Evolutionary conservation across 2,888 invertebrate species (phyloP).

Genomic region (Tolmerus cingulatus): DNA sequence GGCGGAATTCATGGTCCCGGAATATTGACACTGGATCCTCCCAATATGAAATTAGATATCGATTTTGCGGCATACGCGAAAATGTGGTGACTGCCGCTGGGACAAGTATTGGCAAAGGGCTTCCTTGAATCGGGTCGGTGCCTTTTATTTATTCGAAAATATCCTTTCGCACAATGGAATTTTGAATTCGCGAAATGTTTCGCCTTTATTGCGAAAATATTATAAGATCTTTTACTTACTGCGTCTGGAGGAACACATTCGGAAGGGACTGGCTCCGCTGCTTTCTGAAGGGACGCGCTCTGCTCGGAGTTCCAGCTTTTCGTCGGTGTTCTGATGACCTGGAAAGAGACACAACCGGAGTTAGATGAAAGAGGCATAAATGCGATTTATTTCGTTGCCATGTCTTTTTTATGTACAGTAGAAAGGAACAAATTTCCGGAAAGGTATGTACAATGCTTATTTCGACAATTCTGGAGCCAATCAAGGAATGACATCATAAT

Average conservation of each 20-base stretch:
- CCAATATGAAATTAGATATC: conserved; percentile 6
- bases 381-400: background rate
- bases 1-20: background rate
- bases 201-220: background rate
- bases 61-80: background rate
- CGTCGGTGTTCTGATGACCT: conserved; percentile 4
- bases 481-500: background rate
- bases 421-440: background rate
- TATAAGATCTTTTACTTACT: conserved; percentile 23
- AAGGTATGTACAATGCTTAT: background rate
- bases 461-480: background rate
- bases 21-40: background rate
- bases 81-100: background rate
- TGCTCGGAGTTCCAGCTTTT: conserved; percentile 4
- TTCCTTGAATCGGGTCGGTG: background rate
- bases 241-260: conserved; percentile 28
- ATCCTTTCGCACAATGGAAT: background rate
- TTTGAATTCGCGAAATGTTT: background rate
- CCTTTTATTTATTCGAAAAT: background rate
- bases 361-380: background rate
- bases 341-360: background rate
- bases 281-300: background rate
- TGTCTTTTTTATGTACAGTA: background rate
- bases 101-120: background rate
- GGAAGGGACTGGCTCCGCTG: conserved; percentile 27